These are phyloP conservation scores for Alcis repandata DNA, from an alignment of 2,888 invertebrate genomes.

Conservation along the genomic window DNA sequence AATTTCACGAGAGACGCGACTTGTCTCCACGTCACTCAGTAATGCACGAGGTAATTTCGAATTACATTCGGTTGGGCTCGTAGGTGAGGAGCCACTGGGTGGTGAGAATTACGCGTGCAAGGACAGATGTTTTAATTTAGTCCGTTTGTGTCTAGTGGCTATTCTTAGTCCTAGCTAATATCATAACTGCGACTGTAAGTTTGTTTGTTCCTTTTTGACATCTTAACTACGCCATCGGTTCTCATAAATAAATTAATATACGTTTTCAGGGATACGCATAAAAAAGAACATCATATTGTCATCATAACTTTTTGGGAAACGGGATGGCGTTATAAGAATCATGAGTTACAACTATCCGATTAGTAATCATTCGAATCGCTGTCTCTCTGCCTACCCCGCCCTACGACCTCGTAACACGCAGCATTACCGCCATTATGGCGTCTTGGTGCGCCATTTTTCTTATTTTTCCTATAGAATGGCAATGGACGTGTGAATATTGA, in stretches of 20 bases:
- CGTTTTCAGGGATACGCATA: too few relatives aligned
- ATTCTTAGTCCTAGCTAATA: too few relatives aligned
- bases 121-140: too few relatives aligned
- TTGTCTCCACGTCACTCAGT: constrained; percentile 44
- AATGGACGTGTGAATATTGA: constrained; percentile 39
- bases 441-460: constrained; percentile 41
- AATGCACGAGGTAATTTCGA: constrained; percentile 68
- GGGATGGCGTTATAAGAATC: too few relatives aligned
- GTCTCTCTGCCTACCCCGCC: constrained; percentile 46
- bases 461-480: constrained; percentile 32
- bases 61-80: constrained; percentile 64
- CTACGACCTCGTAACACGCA: constrained; percentile 49
- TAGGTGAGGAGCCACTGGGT: constrained; percentile 9
- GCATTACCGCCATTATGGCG: constrained; percentile 50
- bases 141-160: too few relatives aligned
- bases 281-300: too few relatives aligned
- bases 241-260: too few relatives aligned
- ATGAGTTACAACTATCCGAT: too few relatives aligned
- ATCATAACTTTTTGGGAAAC: too few relatives aligned
- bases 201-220: too few relatives aligned
- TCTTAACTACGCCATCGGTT: too few relatives aligned
- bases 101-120: background rate
- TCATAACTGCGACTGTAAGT: too few relatives aligned
- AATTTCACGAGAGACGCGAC: constrained; percentile 61
- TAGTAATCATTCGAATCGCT: background rate